Percentiles rank a stretch among this genome's conserved stretches.
phyloP scores from a whole-genome alignment of 2,797 vertebrate species.

The Podarcis lilfordi region DNA sequence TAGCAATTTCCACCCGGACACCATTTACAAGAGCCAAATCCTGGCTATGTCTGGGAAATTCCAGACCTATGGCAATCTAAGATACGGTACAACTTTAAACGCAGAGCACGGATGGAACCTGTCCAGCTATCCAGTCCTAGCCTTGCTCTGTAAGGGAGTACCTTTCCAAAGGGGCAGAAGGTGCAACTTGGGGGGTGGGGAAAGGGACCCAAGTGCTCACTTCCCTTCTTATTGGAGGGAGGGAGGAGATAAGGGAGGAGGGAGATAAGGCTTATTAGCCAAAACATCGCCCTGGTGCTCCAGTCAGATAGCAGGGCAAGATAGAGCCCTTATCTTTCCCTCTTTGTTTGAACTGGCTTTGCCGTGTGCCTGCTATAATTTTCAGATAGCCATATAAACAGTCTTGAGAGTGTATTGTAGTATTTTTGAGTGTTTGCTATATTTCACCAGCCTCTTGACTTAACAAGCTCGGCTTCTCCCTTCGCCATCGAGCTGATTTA shows the following conservation, averaged over 20 bases:
- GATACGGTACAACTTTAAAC: no score
- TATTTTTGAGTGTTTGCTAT: conserved; percentile 26
- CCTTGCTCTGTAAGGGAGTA: not conserved
- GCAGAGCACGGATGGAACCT: no score
- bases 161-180: not conserved
- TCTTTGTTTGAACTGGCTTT: conserved; percentile 56
- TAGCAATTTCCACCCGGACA: no score
- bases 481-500: not conserved
- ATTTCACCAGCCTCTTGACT: conserved; percentile 46
- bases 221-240: conserved; percentile 52
- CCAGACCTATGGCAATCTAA: no score
- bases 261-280: conserved; percentile 64
- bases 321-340: conserved; percentile 63
- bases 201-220: not conserved
- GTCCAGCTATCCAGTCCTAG: not conserved
- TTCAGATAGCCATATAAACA: conserved; percentile 64
- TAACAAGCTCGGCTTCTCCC: conserved; percentile 32
- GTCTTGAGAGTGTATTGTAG: conserved; percentile 41
- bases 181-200: not conserved
- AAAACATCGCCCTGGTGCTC: conserved; percentile 54
- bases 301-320: conserved; percentile 50
- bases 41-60: no score
- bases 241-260: conserved; percentile 51
- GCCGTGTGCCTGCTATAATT: conserved; percentile 49
- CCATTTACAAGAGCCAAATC: no score